A percentile compares a stretch with the other conserved stretches of the same genome.
These are phyloP conservation scores for Idaea dimidiata DNA, from an alignment of 2,888 invertebrate genomes.

Conservation along the genomic window DNA sequence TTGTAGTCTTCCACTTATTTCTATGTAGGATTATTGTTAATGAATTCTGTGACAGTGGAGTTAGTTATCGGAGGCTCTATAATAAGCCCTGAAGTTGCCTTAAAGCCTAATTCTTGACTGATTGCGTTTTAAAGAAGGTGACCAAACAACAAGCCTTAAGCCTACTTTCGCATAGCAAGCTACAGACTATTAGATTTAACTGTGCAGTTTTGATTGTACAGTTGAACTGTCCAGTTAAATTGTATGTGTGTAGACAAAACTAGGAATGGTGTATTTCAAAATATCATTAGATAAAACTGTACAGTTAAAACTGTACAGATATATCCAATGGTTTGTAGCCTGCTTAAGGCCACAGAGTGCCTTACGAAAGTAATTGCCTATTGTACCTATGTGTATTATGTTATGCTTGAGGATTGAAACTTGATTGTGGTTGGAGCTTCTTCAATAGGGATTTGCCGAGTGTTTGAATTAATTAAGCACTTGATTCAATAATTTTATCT, in stretches of 20 bases:
- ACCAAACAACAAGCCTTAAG: neutral
- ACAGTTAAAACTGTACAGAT: too few relatives aligned
- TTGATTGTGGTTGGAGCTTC: neutral
- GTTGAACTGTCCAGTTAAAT: too few relatives aligned
- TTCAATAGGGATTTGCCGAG: neutral
- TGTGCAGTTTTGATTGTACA: too few relatives aligned
- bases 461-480: neutral
- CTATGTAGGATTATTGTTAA: slow-evolving; percentile 94
- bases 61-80: slow-evolving; percentile 85
- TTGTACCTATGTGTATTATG: neutral
- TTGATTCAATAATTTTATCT: too few relatives aligned
- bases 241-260: too few relatives aligned
- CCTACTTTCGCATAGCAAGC: too few relatives aligned
- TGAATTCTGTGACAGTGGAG: slow-evolving; percentile 90
- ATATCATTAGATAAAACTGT: too few relatives aligned
- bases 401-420: neutral
- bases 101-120: neutral
- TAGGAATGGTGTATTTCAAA: too few relatives aligned
- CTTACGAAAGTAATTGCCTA: neutral
- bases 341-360: too few relatives aligned
- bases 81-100: slow-evolving; percentile 81
- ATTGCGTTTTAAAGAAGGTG: neutral
- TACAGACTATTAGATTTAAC: too few relatives aligned
- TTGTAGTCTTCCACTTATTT: slow-evolving; percentile 95
- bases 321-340: too few relatives aligned